Base-by-base conservation (phyloP, 2,113 vertebrate genomes). In the Oreochromis niloticus region DNA sequence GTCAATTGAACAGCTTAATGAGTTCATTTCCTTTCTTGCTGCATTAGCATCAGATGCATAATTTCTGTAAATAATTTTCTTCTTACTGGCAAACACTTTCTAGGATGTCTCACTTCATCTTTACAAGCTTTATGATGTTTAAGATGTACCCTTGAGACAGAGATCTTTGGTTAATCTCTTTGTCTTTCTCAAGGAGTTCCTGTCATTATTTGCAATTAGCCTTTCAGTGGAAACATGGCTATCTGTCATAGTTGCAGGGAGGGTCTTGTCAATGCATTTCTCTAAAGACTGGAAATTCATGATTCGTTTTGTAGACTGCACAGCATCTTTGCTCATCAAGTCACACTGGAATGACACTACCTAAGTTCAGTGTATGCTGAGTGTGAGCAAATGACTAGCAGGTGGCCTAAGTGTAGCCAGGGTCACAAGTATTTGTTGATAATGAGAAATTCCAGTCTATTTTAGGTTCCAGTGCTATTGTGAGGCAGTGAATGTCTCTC, bases 371-470 rank as follows among this genome's bases (percentile, higher is more conserved):
- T 91, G 89, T 87, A 73, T 1, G 17, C 8, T 68, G 86, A 84
- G 88, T 89, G 91, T 81, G 73, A 89, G 82, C 11, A 59, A 71
- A 73, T 3, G 61, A 59, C 82, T 87, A 81, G 3, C 81, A 12
- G 87, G 12, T 86, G 91, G 94, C 87, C 88, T 83, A 9, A 61
- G 80, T n/a, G 17, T 80, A 84, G 87, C 73, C 46, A 4, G 50
- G 84, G 36, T 91, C 50, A 85, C 91, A 90, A 71, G 88, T 92
- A 82, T 89, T 88, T 91, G 86, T 90, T 94, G 93, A 94, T 95
- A 93, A 93, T 90, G 86, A 91, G 83, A 85, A 89, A 94, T 95
- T 91, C 92, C 84, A 16, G 89, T 94, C 93, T 93, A 93, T 94
- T 91, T 93, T 81, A 80, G 84, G 88, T 80, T 71, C 13, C 9